These are phyloP conservation scores for Camponotus floridanus DNA, from an alignment of 1,140 invertebrate species.

Conservation along the genomic window DNA sequence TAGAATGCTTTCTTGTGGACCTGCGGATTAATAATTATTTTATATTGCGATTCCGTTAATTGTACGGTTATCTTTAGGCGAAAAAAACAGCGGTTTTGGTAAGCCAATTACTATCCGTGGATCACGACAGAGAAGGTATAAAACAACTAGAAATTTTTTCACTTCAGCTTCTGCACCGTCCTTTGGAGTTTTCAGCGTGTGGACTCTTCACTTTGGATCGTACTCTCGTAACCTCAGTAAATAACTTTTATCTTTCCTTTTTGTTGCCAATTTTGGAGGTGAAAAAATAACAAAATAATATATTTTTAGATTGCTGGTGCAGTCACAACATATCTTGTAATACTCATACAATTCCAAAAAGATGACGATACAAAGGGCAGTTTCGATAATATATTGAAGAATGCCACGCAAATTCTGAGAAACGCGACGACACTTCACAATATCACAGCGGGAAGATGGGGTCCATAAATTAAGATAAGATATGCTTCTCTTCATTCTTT, in stretches of 20 bases:
- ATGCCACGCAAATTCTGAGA: slow-evolving; percentile 74
- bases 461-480: slow-evolving; percentile 12
- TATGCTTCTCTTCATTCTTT: background rate
- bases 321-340: slow-evolving; percentile 90
- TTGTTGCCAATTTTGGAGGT: background rate
- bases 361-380: slow-evolving; percentile 78
- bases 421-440: slow-evolving; percentile 73
- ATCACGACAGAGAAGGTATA: slow-evolving; percentile 74
- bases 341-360: slow-evolving; percentile 90
- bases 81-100: slow-evolving; percentile 80
- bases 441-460: slow-evolving; percentile 57
- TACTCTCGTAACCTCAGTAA: slow-evolving; percentile 89
- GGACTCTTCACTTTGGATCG: slow-evolving; percentile 89
- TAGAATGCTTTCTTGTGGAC: background rate
- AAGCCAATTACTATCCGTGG: slow-evolving; percentile 79
- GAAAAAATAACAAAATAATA: background rate
- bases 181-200: slow-evolving; percentile 88
- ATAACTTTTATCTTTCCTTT: slow-evolving; percentile 80
- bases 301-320: slow-evolving; percentile 88
- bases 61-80: slow-evolving; percentile 65
- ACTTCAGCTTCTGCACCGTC: slow-evolving; percentile 88
- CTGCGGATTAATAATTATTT: background rate
- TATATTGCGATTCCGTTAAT: background rate
- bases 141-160: slow-evolving; percentile 89
- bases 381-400: slow-evolving; percentile 72